phyloP scores from a whole-genome alignment of 2,113 vertebrate genomes.

The Nicator chloris region DNA sequence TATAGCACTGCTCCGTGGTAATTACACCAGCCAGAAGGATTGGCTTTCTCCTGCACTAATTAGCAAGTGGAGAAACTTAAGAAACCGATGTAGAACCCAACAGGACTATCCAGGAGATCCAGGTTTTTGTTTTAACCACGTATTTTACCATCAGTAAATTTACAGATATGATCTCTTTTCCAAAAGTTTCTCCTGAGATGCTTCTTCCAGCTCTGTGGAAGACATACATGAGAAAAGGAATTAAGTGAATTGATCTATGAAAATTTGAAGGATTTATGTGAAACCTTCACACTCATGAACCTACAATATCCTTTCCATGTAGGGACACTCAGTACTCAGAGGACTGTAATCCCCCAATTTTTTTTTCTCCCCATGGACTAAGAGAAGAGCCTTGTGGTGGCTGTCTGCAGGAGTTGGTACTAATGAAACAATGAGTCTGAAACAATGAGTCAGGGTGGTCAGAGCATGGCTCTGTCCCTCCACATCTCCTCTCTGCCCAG shows the following conservation, averaged over 20 bases:
- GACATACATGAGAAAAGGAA: background rate
- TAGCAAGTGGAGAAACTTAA: background rate
- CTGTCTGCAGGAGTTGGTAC: background rate
- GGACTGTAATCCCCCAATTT: background rate
- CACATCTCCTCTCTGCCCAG: background rate
- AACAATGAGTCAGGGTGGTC: background rate
- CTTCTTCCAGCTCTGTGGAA: background rate
- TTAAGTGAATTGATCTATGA: background rate
- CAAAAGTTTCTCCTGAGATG: background rate
- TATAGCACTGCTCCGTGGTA: background rate
- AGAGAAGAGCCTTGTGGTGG: background rate
- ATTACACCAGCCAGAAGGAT: background rate
- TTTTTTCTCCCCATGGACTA: background rate
- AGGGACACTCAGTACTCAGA: background rate
- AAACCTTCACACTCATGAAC: background rate
- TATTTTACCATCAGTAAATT: background rate
- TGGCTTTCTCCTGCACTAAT: background rate
- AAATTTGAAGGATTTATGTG: background rate
- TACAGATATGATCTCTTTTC: background rate
- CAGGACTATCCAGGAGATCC: background rate
- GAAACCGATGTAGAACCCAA: background rate
- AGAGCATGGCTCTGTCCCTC: background rate
- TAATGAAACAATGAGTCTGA: background rate
- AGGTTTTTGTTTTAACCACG: background rate
- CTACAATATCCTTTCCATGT: background rate